These are phyloP conservation scores for Amiota communis DNA, from an alignment of 2,888 invertebrate species.

Conservation along the genomic window DNA sequence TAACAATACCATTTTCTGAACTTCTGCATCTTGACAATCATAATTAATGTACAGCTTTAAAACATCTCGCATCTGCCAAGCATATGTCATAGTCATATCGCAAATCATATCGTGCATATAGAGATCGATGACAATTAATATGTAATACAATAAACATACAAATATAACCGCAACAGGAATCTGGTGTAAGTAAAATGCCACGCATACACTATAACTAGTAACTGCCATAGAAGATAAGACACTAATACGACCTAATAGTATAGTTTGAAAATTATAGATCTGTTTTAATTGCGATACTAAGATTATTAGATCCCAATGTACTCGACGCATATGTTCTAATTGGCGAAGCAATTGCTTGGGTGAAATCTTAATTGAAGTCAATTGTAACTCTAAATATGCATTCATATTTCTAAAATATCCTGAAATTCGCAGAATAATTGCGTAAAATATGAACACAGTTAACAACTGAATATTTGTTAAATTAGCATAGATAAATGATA, in stretches of 20 bases:
- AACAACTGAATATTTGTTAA: neutral
- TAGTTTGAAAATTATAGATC: neutral
- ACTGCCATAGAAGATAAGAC: neutral
- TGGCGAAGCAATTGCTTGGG: neutral
- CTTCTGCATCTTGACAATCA: neutral
- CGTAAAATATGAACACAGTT: neutral
- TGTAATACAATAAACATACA: neutral
- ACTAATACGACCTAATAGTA: neutral
- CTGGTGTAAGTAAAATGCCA: neutral
- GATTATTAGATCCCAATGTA: constrained; percentile 9
- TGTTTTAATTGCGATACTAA: neutral
- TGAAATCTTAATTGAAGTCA: neutral
- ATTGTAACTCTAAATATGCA: neutral
- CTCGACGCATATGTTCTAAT: neutral
- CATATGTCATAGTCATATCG: constrained; percentile 3
- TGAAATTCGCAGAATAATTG: neutral
- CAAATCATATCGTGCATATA: constrained; percentile 9
- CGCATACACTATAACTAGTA: neutral
- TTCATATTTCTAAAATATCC: neutral
- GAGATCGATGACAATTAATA: neutral
- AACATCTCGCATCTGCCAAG: neutral
- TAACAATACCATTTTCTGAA: constrained; percentile 4
- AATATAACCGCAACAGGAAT: neutral
- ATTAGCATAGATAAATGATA: neutral
- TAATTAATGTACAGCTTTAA: neutral